Evolutionary conservation across 2,888 invertebrate species (phyloP).

Genomic region (Epinotia bilunana): DNA sequence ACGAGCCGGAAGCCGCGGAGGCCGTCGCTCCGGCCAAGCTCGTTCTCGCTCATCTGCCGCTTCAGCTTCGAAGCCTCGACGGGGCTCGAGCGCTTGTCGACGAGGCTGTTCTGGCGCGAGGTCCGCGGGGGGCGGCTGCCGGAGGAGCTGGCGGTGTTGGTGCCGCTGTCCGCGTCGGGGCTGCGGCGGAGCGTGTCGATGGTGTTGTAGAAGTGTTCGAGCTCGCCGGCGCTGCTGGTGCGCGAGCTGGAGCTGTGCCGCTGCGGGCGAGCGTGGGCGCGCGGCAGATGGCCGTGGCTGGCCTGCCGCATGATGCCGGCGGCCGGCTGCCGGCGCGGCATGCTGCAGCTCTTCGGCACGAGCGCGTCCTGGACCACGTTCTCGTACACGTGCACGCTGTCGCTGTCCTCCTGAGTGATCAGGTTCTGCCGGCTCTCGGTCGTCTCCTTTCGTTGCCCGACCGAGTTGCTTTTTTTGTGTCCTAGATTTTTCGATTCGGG

Average conservation of each 20-base stretch:
- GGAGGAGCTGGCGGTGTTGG: constrained; percentile 71
- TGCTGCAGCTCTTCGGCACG: constrained; percentile 76
- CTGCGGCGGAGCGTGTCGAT: constrained; percentile 68
- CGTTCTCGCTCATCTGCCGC: constrained; percentile 73
- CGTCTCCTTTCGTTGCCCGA: constrained; percentile 75
- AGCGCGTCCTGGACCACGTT: constrained; percentile 71
- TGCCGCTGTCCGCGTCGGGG: constrained; percentile 52
- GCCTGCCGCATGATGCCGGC: constrained; percentile 68
- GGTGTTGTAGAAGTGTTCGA: constrained; percentile 75
- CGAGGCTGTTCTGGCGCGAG: constrained; percentile 71
- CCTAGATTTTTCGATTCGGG: constrained; percentile 67
- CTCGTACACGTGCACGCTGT: constrained; percentile 76
- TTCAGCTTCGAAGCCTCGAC: constrained; percentile 59
- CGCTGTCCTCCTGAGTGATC: constrained; percentile 73
- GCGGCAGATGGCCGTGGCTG: constrained; percentile 74
- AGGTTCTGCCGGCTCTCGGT: constrained; percentile 80
- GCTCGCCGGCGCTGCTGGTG: constrained; percentile 63
- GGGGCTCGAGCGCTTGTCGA: constrained; percentile 64
- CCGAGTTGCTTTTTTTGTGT: constrained; percentile 79
- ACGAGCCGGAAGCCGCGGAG: constrained; percentile 72
- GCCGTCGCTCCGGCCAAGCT: constrained; percentile 58
- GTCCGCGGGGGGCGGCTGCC: constrained; percentile 63
- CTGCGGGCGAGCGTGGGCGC: constrained; percentile 70
- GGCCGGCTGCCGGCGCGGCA: constrained; percentile 75
- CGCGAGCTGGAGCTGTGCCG: constrained; percentile 64